Base-by-base conservation (phyloP, 2,888 invertebrate genomes). In the Metallyticus violacea region DNA sequence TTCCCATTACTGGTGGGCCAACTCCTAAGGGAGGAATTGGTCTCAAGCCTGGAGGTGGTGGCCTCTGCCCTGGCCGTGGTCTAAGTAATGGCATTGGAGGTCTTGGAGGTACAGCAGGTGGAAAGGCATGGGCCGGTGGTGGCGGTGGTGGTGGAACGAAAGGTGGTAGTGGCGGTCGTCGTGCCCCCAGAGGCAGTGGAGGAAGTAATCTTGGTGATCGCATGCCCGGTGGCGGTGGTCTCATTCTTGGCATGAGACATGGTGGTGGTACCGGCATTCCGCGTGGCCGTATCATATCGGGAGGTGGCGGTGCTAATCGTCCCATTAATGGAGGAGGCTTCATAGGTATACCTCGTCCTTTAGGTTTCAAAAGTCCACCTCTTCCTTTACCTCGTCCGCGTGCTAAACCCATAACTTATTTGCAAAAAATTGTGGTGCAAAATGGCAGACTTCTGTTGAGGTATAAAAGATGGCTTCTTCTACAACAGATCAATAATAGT, bases 61-160 rank as follows among this genome's bases (percentile, higher is more conserved):
- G 85, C 25, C 87, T 85, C 6, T 78, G 85, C 7, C 85, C 86
- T 26, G 85, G 87, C 22, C 85, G 79, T 4, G 83, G 77, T 28
- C 88, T 85, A 1, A 85, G 79, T 26, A 84, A 29, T 26, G 88
- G 88, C 77, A 88, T 40, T 7, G 86, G 87, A 26, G 88, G 88
- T 26, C 87, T 87, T n/a, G 87, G 88, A 77, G 88, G 88, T 81
- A 88, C 82, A n/a, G 88, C 87, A 9, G 88, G 89, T 9, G 88
- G 88, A 78, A 88, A 89, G n/a, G 88, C 86, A 28, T 84, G 88
- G 81, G 86, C 87, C 2, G 88, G 89, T 22, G 88, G 88, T 85
- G 90, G 89, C 2, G 85, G 87, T 9, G 88, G 89, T 7, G 88
- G 88, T 80, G 90, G 89, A 6, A 90, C 89, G 76, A 90, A 90